These are phyloP conservation scores for Brachycybe producta DNA, from an alignment of 2,888 invertebrate species.

Conservation along the genomic window DNA sequence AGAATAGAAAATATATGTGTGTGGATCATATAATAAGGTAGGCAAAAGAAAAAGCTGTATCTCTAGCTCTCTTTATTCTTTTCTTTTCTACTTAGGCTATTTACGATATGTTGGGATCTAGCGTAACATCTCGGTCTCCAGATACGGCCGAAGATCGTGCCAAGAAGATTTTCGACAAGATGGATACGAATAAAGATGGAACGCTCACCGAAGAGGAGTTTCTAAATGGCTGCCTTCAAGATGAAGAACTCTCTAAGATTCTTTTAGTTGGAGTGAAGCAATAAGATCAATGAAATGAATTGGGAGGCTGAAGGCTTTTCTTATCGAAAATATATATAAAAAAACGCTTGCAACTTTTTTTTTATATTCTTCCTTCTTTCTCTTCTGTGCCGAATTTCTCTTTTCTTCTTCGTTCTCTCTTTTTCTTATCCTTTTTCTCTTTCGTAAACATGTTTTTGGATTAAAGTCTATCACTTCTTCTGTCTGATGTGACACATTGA, in stretches of 20 bases:
- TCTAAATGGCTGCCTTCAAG: constrained; percentile 91
- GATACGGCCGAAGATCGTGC: constrained; percentile 95
- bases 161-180: constrained; percentile 97
- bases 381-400: no score
- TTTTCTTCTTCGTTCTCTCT: no score
- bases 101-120: constrained; percentile 98
- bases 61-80: background rate
- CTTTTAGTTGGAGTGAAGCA: constrained; percentile 38
- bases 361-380: background rate
- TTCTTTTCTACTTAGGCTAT: constrained; percentile 63
- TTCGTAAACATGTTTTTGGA: no score
- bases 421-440: no score
- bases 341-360: background rate
- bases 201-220: constrained; percentile 97
- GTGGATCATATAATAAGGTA: no score
- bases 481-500: no score
- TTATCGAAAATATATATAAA: background rate
- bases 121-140: constrained; percentile 85
- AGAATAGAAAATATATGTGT: no score
- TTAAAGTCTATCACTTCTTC: no score
- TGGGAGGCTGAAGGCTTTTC: no score
- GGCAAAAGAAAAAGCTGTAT: background rate
- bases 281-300: background rate
- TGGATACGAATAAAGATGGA: constrained; percentile 99
- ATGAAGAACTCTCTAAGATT: constrained; percentile 90